Conservation (phyloP, 1,140 invertebrate genomes). For the Drosophila bocki region DNA sequence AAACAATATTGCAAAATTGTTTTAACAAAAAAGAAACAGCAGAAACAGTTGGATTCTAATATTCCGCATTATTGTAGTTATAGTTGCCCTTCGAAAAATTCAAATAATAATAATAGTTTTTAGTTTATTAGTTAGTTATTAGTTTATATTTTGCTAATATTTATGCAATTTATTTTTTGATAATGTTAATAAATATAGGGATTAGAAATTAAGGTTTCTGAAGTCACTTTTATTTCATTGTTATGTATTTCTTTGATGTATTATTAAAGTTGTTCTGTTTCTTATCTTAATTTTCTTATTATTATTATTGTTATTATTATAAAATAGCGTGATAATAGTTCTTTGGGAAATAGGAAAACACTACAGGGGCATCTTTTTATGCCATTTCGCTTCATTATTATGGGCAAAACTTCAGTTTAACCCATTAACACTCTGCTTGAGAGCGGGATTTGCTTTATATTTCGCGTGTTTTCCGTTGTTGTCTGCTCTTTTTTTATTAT, state of each 20-base stretch:
- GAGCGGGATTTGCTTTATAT: conserved; percentile 28
- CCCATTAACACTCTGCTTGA: conserved; percentile 51
- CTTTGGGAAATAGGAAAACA: conserved; percentile 2
- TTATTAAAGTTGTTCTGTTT: not conserved
- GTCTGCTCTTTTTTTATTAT: not conserved
- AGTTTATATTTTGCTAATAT: too few species aligned
- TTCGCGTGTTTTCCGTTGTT: conserved; percentile 6
- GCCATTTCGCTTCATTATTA: conserved; percentile 24
- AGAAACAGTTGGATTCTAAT: too few species aligned
- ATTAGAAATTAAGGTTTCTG: not conserved
- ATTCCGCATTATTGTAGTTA: too few species aligned
- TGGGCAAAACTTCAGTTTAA: conserved; percentile 49
- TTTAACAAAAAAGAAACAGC: too few species aligned
- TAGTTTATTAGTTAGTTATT: too few species aligned
- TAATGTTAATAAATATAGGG: not conserved
- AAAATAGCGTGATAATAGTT: not conserved
- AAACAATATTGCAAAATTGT: not conserved
- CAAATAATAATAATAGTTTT: too few species aligned
- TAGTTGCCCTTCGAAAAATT: too few species aligned
- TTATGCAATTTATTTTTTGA: not conserved
- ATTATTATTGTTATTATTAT: not conserved
- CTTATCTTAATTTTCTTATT: not conserved
- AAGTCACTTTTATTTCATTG: not conserved
- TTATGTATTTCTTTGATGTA: not conserved
- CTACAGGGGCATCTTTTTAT: not conserved